A percentile compares a stretch with the other conserved stretches of the same genome.
These are phyloP conservation scores for Brachyhypopomus occidentalis DNA, from an alignment of 2,113 vertebrate species.

Conservation along the genomic window DNA sequence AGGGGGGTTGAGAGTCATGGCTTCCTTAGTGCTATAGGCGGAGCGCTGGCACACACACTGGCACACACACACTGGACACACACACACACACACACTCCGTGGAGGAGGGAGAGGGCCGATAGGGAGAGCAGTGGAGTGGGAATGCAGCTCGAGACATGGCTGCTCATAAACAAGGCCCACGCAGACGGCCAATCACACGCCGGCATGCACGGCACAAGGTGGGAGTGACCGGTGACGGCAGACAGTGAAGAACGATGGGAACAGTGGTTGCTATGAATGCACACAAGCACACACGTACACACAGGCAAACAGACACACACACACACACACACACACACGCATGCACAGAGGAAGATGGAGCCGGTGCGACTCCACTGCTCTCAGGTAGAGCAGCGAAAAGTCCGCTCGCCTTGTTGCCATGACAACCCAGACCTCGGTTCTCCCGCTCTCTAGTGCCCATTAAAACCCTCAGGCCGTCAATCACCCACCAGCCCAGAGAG, in stretches of 20 bases:
- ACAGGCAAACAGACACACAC: neutral
- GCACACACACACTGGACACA: neutral
- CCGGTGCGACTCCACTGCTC: constrained; percentile 68
- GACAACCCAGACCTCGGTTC: constrained; percentile 80
- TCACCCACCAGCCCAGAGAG: constrained; percentile 76
- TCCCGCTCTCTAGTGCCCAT: constrained; percentile 81
- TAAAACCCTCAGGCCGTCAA: constrained; percentile 84
- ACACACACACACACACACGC: neutral
- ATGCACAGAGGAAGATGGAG: constrained; percentile 19
- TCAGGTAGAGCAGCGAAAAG: constrained; percentile 76
- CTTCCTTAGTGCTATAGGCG: constrained; percentile 39
- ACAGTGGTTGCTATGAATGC: constrained; percentile 12
- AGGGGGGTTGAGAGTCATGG: constrained; percentile 14
- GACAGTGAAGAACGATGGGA: constrained; percentile 8
- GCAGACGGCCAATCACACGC: neutral
- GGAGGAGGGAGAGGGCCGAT: neutral
- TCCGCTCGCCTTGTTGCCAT: constrained; percentile 81
- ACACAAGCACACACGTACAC: constrained; percentile 11
- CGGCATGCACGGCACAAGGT: constrained; percentile 1
- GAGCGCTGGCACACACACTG: neutral
- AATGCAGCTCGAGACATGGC: neutral
- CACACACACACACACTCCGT: constrained; percentile 16
- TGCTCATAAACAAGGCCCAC: neutral
- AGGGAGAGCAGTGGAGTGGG: neutral
- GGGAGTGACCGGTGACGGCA: constrained; percentile 8